Evolutionary conservation across 2,113 vertebrate genomes (phyloP).

Genomic region (Emydocephalus ijimae): DNA sequence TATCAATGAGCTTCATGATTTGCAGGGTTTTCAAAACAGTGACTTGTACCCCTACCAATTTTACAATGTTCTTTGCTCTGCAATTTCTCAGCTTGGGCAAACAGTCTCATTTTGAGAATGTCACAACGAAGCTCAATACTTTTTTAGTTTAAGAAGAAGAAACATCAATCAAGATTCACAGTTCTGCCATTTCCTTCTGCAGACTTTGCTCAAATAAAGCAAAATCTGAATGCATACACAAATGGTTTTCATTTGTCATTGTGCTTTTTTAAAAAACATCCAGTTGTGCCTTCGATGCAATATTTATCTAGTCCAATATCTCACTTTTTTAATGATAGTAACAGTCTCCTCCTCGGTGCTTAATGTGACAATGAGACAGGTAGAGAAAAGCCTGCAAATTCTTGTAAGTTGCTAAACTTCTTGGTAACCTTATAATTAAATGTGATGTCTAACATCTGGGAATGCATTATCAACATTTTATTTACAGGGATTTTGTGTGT

Average conservation of each 20-base stretch:
- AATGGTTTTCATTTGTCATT: constrained; percentile 15
- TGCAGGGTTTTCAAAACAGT: not conserved
- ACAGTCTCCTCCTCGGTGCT: not conserved
- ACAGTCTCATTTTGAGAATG: too few relatives aligned
- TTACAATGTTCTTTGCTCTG: not conserved
- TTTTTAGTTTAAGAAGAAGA: too few relatives aligned
- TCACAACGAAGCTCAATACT: not conserved
- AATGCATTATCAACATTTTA: not conserved
- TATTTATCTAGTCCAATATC: constrained; percentile 11
- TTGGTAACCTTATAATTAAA: constrained; percentile 28
- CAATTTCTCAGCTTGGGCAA: not conserved
- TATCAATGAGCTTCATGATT: not conserved
- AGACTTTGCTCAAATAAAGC: not conserved
- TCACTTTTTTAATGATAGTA: not conserved
- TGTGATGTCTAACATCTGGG: constrained; percentile 21
- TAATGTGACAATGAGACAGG: not conserved
- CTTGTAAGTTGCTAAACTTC: constrained; percentile 22
- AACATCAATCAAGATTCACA: not conserved
- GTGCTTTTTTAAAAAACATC: not conserved
- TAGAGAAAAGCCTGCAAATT: constrained; percentile 8
- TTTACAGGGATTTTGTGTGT: constrained; percentile 6
- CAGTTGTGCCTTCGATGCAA: not conserved
- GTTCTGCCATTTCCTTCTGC: not conserved
- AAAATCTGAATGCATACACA: not conserved
- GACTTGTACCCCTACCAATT: not conserved